A percentile compares a stretch with the other conserved stretches of the same genome.
phyloP scores from a whole-genome alignment of 1,140 invertebrate genomes.

The Leptopilina clavipes region DNA sequence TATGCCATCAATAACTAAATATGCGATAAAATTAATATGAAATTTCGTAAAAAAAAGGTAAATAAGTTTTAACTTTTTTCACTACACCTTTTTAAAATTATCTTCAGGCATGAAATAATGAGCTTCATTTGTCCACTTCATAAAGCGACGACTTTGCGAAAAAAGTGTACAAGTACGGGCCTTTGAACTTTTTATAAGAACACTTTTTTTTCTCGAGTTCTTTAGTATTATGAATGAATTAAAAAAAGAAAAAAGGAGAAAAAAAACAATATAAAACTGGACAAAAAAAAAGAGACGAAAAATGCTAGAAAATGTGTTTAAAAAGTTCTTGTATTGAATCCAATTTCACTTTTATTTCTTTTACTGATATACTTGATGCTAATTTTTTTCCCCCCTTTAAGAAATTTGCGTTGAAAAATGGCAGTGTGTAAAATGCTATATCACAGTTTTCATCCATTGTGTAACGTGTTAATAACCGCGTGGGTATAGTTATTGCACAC shows the following conservation, averaged over 20 bases:
- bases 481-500: slow-evolving; percentile 8
- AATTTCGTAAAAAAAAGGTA: too few species aligned
- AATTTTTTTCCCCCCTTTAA: neutral
- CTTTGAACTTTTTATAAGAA: neutral
- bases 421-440: neutral
- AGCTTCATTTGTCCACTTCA: neutral
- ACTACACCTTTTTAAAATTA: too few species aligned
- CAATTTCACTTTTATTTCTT: too few species aligned
- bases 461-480: slow-evolving; percentile 28
- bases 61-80: too few species aligned
- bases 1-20: too few species aligned
- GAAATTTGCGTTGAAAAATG: neutral
- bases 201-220: neutral
- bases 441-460: slow-evolving; percentile 19
- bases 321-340: too few species aligned
- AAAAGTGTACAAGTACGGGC: neutral
- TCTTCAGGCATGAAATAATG: too few species aligned
- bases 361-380: neutral
- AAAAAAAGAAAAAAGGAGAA: too few species aligned
- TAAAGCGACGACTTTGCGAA: neutral
- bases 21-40: too few species aligned
- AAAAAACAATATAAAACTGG: too few species aligned
- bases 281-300: neutral
- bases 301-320: neutral
- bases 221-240: neutral